Base-by-base conservation (phyloP, 2,888 invertebrate genomes). In the Malacosoma neustria region DNA sequence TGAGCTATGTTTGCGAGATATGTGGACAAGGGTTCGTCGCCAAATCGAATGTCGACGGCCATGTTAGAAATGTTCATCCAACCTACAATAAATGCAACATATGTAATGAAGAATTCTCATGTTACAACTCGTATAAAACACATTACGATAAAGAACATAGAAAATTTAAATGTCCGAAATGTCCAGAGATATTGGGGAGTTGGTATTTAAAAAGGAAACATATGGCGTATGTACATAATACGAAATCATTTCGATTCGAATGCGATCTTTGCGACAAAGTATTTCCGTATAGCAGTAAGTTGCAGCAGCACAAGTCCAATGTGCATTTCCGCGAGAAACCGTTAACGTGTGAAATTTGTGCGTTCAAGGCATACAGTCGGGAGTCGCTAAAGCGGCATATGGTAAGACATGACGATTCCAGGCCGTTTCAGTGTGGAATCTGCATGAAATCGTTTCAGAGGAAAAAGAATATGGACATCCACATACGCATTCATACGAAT, bases 331-430 rank as follows among this genome's bases (percentile, higher is more conserved):
- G 76, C 22, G 70, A 79, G 35, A 71, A 66, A 29, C 61, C 58
- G 0, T 46, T 71, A 1, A 44, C 66, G 0, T 85, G 84, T 14
- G 70, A 73, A 1, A 55, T 80, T 1, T 85, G 84, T 29, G 75
- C 77, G 0, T 76, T 74, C 15, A 72, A 72, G 41, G 71, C 75
- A 0, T 79, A 74, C 14, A 71, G 69, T 12, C 80, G 73, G 7
- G 80, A 85, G 29, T 59, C 87, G 11, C 49, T 90, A 35, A 80
- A 74, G 22, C 71, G 85, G 0, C 89, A 89, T 37, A 84, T 85
- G 64, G 81, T 89, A 1, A 82, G 74, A 0, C 90, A 90, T 40
- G 85, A 84, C 1, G 87, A 88, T 1, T 67, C 87, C 0, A 72
- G 88, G 36, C 89, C 89, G 2, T 88, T 77, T 33, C 74, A 85